Conservation (phyloP, 2,797 vertebrate species). For the Halcyon badia region DNA sequence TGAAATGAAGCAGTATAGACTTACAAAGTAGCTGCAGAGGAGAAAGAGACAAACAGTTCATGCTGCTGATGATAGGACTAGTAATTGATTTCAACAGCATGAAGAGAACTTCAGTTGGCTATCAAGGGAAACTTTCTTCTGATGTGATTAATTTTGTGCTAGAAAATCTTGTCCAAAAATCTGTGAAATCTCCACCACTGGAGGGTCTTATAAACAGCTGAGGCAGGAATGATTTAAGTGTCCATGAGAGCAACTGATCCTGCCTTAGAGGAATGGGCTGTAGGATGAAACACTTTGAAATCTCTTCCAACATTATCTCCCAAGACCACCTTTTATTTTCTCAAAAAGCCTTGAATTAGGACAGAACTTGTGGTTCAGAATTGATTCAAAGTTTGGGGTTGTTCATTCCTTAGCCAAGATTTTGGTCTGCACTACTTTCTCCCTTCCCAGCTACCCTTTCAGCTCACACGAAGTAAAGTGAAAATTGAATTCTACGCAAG, state of each 20-base stretch:
- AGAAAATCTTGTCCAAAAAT: not conserved
- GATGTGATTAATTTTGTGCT: not conserved
- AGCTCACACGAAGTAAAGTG: fast-evolving
- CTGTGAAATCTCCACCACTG: not conserved
- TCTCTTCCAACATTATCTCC: not conserved
- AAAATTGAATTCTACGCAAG: not conserved
- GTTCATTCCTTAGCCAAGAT: not conserved
- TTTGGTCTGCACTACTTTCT: not conserved
- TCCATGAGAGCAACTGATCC: not conserved
- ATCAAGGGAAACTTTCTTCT: not conserved
- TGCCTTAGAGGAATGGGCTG: not conserved
- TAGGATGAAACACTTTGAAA: not conserved
- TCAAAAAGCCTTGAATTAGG: not conserved
- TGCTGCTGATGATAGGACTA: not conserved
- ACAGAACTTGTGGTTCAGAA: not conserved
- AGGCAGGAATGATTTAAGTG: not conserved
- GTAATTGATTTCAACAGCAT: not conserved
- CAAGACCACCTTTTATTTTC: not conserved
- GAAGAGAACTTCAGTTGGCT: not conserved
- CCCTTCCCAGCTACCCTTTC: not conserved
- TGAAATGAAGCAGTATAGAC: not conserved
- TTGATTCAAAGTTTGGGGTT: not conserved
- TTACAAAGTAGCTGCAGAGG: not conserved
- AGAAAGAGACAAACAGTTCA: not conserved
- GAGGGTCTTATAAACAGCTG: not conserved